Conservation (phyloP, 1,140 invertebrate genomes). For the Probaryconus sp. region DNA sequence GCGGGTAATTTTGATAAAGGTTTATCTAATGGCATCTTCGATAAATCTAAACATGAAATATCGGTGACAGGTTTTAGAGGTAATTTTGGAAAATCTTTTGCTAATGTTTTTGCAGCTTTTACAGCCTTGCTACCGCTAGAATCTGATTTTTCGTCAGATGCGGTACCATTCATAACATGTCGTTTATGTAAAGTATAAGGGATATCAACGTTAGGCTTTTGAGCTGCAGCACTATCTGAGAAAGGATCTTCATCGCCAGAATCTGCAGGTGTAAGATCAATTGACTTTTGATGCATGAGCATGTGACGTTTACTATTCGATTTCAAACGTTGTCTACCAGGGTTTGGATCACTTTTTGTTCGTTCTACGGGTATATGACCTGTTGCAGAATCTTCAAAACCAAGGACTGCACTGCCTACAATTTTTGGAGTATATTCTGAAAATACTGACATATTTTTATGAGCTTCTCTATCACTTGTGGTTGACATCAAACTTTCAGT, state of each 20-base stretch:
- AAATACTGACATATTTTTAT: slow-evolving; percentile 70
- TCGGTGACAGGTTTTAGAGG: slow-evolving; percentile 77
- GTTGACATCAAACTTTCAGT: slow-evolving; percentile 66
- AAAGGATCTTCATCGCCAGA: slow-evolving; percentile 88
- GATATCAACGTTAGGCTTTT: slow-evolving; percentile 84
- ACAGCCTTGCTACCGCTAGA: slow-evolving; percentile 69
- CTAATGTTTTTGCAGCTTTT: slow-evolving; percentile 52
- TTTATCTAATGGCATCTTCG: slow-evolving; percentile 69
- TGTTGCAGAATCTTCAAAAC: slow-evolving; percentile 71
- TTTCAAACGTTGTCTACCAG: slow-evolving; percentile 83
- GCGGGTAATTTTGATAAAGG: slow-evolving; percentile 52
- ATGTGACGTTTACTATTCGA: slow-evolving; percentile 85
- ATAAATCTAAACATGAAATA: slow-evolving; percentile 76
- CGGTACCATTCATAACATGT: slow-evolving; percentile 89
- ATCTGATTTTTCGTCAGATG: slow-evolving; percentile 78
- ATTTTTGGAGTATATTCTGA: slow-evolving; percentile 78
- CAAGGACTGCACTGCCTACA: slow-evolving; percentile 74
- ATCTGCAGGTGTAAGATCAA: slow-evolving; percentile 89
- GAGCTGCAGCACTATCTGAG: slow-evolving; percentile 74
- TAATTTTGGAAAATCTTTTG: slow-evolving; percentile 72
- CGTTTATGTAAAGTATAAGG: slow-evolving; percentile 89
- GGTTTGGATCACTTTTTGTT: slow-evolving; percentile 91
- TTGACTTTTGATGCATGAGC: slow-evolving; percentile 91
- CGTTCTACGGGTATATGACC: slow-evolving; percentile 86
- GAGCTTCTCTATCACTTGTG: slow-evolving; percentile 62